Evolutionary conservation across 2,797 vertebrate genomes (phyloP).

Genomic region (Fistularia commersonii): DNA sequence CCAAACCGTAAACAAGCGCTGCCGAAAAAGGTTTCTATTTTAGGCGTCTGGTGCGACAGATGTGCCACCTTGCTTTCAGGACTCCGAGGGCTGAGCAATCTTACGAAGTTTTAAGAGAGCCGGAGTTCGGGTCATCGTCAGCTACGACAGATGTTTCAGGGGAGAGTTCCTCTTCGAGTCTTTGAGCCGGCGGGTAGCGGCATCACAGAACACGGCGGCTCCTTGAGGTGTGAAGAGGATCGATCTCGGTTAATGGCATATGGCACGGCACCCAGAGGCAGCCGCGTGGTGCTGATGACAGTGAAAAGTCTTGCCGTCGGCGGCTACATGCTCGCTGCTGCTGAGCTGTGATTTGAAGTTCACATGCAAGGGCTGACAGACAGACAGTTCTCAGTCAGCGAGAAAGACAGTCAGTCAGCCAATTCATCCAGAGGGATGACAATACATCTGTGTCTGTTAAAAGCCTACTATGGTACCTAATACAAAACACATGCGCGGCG

Average conservation of each 20-base stretch:
- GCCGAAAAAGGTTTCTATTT: background rate
- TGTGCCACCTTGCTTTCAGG: background rate
- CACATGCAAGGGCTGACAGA: slow-evolving; percentile 71
- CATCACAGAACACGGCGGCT: slow-evolving; percentile 62
- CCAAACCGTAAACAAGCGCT: no score
- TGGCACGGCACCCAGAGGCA: slow-evolving; percentile 75
- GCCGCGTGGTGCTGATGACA: slow-evolving; percentile 69
- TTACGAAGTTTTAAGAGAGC: slow-evolving; percentile 24
- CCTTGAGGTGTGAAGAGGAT: slow-evolving; percentile 67
- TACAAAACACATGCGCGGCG: slow-evolving; percentile 29
- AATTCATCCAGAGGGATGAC: slow-evolving; percentile 54
- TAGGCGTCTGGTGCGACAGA: slow-evolving; percentile 3
- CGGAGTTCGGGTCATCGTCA: slow-evolving; percentile 51
- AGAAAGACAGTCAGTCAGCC: slow-evolving; percentile 52
- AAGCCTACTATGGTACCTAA: slow-evolving; percentile 45
- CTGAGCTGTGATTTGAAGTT: slow-evolving; percentile 73
- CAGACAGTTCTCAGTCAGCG: slow-evolving; percentile 72
- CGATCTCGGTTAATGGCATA: slow-evolving; percentile 74
- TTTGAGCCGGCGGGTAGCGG: slow-evolving; percentile 51
- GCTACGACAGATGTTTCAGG: slow-evolving; percentile 36
- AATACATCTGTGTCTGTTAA: slow-evolving; percentile 57
- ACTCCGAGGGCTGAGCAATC: slow-evolving; percentile 9
- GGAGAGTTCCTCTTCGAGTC: slow-evolving; percentile 39
- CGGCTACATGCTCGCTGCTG: slow-evolving; percentile 71
- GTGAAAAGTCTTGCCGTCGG: slow-evolving; percentile 76